Evolutionary conservation across 2,113 vertebrate species (phyloP).

Genomic region (Fulica atra): DNA sequence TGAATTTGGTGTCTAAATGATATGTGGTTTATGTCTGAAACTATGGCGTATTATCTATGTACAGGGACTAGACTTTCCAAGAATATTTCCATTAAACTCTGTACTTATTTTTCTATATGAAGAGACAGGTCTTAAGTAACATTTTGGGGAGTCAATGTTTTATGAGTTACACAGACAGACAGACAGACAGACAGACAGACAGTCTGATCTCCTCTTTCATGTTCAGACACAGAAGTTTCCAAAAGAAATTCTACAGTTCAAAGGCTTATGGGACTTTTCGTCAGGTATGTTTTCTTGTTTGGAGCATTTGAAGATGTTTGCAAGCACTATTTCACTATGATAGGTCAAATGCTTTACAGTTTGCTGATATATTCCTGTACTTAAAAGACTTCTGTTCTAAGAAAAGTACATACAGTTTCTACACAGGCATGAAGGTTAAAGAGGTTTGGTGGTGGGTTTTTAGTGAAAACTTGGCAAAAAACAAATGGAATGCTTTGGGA

Average conservation of each 20-base stretch:
- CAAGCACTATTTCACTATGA: background rate
- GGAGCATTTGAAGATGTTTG: background rate
- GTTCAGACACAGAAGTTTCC: background rate
- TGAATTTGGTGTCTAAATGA: background rate
- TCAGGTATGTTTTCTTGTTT: conserved; percentile 8
- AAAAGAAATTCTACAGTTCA: background rate
- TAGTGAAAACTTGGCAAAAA: background rate
- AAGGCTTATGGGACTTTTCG: background rate
- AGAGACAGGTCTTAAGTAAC: background rate
- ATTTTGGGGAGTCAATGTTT: background rate
- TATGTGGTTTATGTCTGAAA: background rate
- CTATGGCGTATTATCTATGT: background rate
- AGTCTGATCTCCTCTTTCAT: background rate
- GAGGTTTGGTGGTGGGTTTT: background rate
- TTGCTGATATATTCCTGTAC: background rate
- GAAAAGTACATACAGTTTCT: background rate
- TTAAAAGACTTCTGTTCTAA: background rate
- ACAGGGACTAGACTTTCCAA: background rate
- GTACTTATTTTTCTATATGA: background rate
- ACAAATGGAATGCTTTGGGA: background rate
- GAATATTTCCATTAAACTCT: background rate
- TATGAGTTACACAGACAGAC: background rate
- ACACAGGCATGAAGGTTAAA: background rate
- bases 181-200: background rate
- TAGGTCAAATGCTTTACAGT: background rate